phyloP scores from a whole-genome alignment of 2,888 invertebrate genomes.

The Trachelus tabidus region DNA sequence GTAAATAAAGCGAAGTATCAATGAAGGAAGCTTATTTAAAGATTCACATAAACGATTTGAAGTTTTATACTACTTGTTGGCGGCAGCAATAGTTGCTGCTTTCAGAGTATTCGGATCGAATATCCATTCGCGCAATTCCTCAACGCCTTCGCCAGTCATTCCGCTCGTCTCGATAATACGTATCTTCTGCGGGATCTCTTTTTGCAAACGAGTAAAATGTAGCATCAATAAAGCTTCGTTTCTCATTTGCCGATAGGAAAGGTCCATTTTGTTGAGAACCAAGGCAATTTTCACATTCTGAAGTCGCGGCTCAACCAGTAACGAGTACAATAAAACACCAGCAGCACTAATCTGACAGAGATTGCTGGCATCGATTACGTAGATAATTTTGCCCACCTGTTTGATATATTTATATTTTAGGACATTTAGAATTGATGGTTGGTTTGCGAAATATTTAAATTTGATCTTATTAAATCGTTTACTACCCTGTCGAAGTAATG shows the following conservation, averaged over 20 bases:
- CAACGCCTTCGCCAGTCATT: conserved; percentile 77
- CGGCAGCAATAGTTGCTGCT: conserved; percentile 23
- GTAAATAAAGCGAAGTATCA: conserved; percentile 34
- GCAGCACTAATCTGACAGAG: conserved; percentile 88
- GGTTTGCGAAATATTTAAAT: background rate
- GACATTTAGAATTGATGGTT: background rate
- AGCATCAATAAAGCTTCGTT: conserved; percentile 87
- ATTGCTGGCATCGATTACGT: conserved; percentile 86
- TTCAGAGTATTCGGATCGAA: conserved; percentile 38
- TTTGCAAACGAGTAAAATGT: conserved; percentile 77
- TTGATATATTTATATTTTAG: conserved; percentile 1
- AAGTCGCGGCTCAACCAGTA: conserved; percentile 79
- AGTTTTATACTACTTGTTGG: background rate
- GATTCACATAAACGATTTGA: background rate
- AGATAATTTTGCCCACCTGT: conserved; percentile 71
- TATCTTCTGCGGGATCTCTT: conserved; percentile 76
- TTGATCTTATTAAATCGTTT: background rate
- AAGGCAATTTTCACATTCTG: conserved; percentile 75
- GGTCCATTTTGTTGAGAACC: conserved; percentile 85
- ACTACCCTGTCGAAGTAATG: conserved; percentile 75
- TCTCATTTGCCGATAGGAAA: conserved; percentile 87
- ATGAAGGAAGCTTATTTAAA: background rate
- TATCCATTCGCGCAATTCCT: conserved; percentile 75
- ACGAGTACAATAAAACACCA: conserved; percentile 82
- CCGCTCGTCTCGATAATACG: conserved; percentile 81